Evolutionary conservation across 2,888 invertebrate genomes (phyloP).

Genomic region (Caenorhabditis afra): DNA sequence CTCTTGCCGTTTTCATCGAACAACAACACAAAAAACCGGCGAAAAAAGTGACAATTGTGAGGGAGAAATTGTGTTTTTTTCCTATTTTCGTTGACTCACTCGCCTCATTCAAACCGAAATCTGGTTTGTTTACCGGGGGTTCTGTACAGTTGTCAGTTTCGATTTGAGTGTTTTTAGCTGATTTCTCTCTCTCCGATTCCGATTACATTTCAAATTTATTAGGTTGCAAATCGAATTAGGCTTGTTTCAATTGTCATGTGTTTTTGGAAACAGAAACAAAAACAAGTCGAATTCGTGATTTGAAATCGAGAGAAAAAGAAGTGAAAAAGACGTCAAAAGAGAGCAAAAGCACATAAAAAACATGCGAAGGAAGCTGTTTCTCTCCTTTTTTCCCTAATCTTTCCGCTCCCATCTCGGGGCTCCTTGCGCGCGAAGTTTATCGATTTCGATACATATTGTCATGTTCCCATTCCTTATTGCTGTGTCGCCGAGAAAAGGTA

Average conservation of each 20-base stretch:
- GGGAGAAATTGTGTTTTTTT: neutral
- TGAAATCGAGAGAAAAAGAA: neutral
- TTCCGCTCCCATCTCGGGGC: neutral
- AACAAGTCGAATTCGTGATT: neutral
- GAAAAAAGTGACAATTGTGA: neutral
- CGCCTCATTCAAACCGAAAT: neutral
- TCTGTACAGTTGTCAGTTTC: neutral
- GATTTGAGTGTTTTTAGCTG: neutral
- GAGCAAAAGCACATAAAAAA: neutral
- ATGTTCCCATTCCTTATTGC: conserved; percentile 50
- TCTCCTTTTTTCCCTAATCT: conserved; percentile 17
- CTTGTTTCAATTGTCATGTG: too few relatives aligned
- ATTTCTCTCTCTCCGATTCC: too few relatives aligned
- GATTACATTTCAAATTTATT: too few relatives aligned
- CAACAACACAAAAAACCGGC: neutral
- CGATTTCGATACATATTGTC: conserved; percentile 10
- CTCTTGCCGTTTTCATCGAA: conserved; percentile 4
- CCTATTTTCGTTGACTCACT: neutral
- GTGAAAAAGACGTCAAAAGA: conserved; percentile 1
- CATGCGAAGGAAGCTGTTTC: neutral
- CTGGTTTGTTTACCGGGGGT: neutral
- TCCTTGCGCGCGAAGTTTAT: conserved; percentile 8
- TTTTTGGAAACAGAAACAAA: too few relatives aligned
- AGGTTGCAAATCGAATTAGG: too few relatives aligned
- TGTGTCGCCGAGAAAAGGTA: conserved; percentile 41